A percentile compares a stretch with the other conserved stretches of the same genome.
Conservation (phyloP, 2,888 invertebrate genomes). For the Tricholauxania praeusta region DNA sequence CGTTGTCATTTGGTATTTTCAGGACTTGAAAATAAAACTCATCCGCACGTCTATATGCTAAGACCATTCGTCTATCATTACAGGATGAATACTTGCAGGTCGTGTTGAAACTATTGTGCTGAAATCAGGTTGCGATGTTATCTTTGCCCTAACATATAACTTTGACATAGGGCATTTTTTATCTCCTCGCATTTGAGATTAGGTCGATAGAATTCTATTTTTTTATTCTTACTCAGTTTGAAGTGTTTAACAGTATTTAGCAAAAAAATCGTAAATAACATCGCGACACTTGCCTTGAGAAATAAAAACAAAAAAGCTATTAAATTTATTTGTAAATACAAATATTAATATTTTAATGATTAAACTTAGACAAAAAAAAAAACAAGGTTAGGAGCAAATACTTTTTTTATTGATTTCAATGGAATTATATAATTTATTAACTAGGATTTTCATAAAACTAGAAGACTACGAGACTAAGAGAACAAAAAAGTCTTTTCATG, state of each 20-base stretch:
- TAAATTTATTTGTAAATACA: no score
- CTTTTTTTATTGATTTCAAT: slow-evolving; percentile 8
- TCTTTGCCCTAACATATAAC: slow-evolving; percentile 87
- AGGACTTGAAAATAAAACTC: slow-evolving; percentile 88
- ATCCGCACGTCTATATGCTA: slow-evolving; percentile 96
- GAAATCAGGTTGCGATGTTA: slow-evolving; percentile 96
- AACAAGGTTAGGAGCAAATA: not conserved
- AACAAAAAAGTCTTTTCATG: slow-evolving; percentile 6
- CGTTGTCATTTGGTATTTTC: no score
- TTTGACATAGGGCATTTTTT: no score
- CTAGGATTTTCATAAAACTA: slow-evolving; percentile 17
- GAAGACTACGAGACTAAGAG: slow-evolving; percentile 2
- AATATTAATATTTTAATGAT: no score
- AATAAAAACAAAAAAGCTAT: no score
- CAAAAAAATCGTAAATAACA: no score
- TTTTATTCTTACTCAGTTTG: no score
- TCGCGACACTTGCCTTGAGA: no score
- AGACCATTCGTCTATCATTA: slow-evolving; percentile 97
- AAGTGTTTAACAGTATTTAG: no score
- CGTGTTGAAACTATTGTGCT: slow-evolving; percentile 98
- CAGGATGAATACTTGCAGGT: slow-evolving; percentile 99
- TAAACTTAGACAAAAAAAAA: no score
- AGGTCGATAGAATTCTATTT: no score
- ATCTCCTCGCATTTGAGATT: no score
- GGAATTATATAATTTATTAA: slow-evolving; percentile 5